These are phyloP conservation scores for Alosa sapidissima DNA, from an alignment of 2,797 vertebrate species.

Conservation along the genomic window DNA sequence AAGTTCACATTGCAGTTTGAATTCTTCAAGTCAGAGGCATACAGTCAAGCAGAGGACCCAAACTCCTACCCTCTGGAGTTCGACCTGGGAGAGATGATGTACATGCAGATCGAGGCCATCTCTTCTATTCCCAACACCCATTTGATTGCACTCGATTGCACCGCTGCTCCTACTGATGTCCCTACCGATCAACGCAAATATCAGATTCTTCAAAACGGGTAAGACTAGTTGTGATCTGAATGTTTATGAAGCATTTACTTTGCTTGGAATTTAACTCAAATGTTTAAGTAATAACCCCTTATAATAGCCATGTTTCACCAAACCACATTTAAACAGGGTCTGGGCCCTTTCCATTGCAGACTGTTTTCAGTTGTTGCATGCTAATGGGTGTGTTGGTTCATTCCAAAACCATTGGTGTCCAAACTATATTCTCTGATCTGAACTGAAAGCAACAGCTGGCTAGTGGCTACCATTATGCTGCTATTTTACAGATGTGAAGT, in stretches of 20 bases:
- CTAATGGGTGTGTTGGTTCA: too few relatives aligned
- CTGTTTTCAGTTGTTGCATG: too few relatives aligned
- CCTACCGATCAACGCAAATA: not conserved
- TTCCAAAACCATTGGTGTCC: too few relatives aligned
- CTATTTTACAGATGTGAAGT: not conserved
- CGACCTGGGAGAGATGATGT: not conserved
- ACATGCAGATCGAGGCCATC: slow-evolving; percentile 1
- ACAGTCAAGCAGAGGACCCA: not conserved
- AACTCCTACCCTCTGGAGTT: not conserved
- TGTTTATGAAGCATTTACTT: too few relatives aligned
- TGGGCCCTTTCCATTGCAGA: too few relatives aligned
- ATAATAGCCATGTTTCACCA: too few relatives aligned
- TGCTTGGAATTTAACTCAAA: too few relatives aligned
- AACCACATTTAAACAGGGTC: too few relatives aligned
- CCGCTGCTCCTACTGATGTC: not conserved
- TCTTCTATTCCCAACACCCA: not conserved
- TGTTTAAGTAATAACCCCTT: too few relatives aligned
- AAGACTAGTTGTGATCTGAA: not conserved
- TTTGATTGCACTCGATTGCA: not conserved
- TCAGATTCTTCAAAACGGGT: not conserved
- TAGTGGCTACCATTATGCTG: not conserved
- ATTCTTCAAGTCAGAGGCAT: not conserved
- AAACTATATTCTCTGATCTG: too few relatives aligned
- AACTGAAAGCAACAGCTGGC: not conserved
- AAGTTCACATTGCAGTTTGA: not conserved